Base-by-base conservation (phyloP, 2,797 vertebrate species). In the Danionella dracula region DNA sequence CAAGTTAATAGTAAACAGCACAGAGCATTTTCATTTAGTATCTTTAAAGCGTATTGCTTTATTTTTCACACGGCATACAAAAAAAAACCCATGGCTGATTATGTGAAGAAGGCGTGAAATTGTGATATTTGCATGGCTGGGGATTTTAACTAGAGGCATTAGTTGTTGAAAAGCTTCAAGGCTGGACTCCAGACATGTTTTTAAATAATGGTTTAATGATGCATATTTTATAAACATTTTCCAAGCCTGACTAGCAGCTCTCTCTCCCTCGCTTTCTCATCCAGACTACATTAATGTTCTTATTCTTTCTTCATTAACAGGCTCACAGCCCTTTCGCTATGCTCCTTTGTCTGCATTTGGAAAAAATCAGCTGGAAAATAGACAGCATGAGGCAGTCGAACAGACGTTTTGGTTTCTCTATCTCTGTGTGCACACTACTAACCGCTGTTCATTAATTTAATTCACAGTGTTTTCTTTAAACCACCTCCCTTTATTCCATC, bases 301-400 rank as follows among this genome's bases (percentile, higher is more conserved):
- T 77, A 55, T 85, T 83, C 82, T 82, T 73, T 73, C 73, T 87
- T 90, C 84, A 89, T 90, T 88, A 87, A 76, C 83, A 81, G 79
- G 78, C 85, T 79, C 83, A 68, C 79, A 82, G 79, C 83, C 81
- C 86, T 88, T 89, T 89, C 82, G 83, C 78, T 66, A 81, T 67
- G 79, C 82, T 82, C 46, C 68, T 78, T 76, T 78, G 78, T 85
- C 82, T 83, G 81, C 75, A 72, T 83, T 84, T 87, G 72, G 76
- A 80, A 81, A 86, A 85, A 89, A 88, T 84, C 83, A 87, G 84
- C 81, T 85, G 86, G 82, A 88, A 89, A 86, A 88, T 83, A 83
- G 76, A 82, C 79, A 76, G 82, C 85, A 84, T 70, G 73, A 80
- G 75, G 76, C 67, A 61, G 74, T 62, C 60, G 73, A 75, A 69